Evolutionary conservation across 2,888 invertebrate species (phyloP).

Genomic region (Parthenolecanium corni): DNA sequence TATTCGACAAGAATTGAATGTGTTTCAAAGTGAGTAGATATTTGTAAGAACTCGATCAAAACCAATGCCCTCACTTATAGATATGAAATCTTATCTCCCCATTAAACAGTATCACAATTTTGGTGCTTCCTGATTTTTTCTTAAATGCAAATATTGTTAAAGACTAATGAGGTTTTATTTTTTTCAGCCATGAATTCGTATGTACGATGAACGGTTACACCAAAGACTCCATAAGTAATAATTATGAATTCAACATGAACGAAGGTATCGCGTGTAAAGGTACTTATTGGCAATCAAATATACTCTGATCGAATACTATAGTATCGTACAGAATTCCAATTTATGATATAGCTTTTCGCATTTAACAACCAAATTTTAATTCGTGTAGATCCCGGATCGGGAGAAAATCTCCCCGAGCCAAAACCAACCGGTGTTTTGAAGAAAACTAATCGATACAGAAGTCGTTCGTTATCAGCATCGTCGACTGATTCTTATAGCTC

Average conservation of each 20-base stretch:
- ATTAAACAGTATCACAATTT: too few relatives aligned
- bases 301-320: neutral
- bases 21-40: too few relatives aligned
- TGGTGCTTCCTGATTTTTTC: too few relatives aligned
- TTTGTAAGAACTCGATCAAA: too few relatives aligned
- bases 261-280: slow-evolving; percentile 16
- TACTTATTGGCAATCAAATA: neutral
- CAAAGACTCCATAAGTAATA: too few relatives aligned
- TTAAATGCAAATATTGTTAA: too few relatives aligned
- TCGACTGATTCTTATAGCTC: slow-evolving; percentile 90
- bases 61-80: too few relatives aligned
- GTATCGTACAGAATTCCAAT: neutral
- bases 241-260: slow-evolving; percentile 20
- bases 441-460: slow-evolving; percentile 76
- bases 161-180: too few relatives aligned
- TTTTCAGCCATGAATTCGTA: too few relatives aligned
- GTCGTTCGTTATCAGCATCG: slow-evolving; percentile 82
- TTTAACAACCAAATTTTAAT: neutral
- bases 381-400: slow-evolving; percentile 25
- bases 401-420: slow-evolving; percentile 33
- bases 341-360: neutral
- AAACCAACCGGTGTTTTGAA: slow-evolving; percentile 63
- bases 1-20: too few relatives aligned
- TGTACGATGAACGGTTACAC: too few relatives aligned
- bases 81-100: too few relatives aligned